Evolutionary conservation across 2,113 vertebrate species (phyloP).

Genomic region (Pteronura brasiliensis): DNA sequence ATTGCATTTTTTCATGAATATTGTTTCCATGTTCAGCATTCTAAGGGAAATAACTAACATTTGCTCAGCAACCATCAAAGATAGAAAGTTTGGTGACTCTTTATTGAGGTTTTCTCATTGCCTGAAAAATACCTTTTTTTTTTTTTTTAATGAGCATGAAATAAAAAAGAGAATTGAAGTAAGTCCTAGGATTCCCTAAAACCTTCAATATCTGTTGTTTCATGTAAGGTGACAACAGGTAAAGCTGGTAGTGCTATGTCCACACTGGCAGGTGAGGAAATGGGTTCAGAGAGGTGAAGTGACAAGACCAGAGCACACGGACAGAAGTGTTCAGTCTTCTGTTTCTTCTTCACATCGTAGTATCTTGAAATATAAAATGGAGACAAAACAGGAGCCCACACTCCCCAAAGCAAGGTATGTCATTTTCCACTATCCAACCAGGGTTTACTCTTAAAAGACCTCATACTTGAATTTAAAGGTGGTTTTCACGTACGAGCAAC

Average conservation of each 20-base stretch:
- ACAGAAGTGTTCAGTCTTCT: background rate
- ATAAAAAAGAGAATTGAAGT: background rate
- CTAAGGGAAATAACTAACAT: background rate
- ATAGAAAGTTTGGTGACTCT: background rate
- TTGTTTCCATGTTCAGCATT: background rate
- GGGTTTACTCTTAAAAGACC: background rate
- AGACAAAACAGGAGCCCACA: background rate
- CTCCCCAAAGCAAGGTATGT: background rate
- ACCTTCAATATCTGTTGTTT: background rate
- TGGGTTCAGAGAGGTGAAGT: background rate
- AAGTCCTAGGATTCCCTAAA: background rate
- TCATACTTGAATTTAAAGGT: background rate
- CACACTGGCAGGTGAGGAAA: background rate
- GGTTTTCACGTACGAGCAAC: background rate
- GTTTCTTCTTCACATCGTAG: background rate
- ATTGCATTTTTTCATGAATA: background rate
- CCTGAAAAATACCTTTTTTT: background rate
- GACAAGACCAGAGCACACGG: background rate
- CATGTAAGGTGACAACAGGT: background rate
- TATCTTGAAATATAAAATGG: background rate
- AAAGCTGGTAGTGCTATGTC: background rate
- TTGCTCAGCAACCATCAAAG: background rate
- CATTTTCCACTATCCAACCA: background rate
- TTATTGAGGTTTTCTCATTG: background rate
- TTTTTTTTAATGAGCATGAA: background rate